These are phyloP conservation scores for Melanocharis versteri DNA, from an alignment of 2,113 vertebrate genomes.

Conservation along the genomic window DNA sequence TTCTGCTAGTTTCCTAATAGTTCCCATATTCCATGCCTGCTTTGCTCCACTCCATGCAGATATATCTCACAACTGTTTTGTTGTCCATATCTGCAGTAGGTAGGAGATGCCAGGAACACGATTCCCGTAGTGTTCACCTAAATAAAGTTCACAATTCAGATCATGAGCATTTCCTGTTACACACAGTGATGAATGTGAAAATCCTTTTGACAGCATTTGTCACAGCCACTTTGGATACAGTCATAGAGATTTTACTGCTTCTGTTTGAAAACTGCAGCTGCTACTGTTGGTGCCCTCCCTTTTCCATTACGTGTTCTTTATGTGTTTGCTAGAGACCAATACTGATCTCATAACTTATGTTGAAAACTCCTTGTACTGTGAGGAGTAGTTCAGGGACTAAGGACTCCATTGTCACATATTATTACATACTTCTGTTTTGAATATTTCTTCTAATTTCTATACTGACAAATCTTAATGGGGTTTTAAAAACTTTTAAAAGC, in stretches of 20 bases:
- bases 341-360: background rate
- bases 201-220: background rate
- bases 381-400: background rate
- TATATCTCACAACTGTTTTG: background rate
- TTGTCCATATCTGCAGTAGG: background rate
- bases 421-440: background rate
- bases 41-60: background rate
- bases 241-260: background rate
- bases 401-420: background rate
- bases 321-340: background rate
- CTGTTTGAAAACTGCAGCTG: background rate
- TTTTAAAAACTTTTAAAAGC: background rate
- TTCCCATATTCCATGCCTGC: background rate
- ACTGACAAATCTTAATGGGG: background rate
- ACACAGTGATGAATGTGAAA: background rate
- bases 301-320: background rate
- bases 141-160: background rate
- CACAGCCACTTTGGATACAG: background rate
- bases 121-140: background rate
- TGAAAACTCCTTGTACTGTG: background rate
- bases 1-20: background rate
- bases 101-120: background rate
- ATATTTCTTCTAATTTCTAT: background rate
- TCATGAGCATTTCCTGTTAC: background rate
- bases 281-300: background rate